phyloP scores from a whole-genome alignment of 2,113 vertebrate species.

The Sturnira hondurensis region DNA sequence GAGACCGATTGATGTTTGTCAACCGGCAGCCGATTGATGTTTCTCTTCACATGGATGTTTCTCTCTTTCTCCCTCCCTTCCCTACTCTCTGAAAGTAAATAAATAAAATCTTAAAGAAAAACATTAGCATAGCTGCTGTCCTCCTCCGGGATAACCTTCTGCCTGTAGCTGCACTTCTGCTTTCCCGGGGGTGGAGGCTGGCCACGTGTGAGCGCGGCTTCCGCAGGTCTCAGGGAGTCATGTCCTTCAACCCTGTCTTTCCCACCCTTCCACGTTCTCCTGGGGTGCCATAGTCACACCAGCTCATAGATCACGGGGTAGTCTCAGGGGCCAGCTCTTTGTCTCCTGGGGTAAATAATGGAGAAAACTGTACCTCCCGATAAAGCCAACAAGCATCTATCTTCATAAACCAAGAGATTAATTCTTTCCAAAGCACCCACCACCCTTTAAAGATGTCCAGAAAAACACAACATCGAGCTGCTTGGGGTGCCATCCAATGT shows the following conservation, averaged over 20 bases:
- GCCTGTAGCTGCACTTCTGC: too few relatives aligned
- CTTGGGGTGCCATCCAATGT: neutral
- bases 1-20: too few relatives aligned
- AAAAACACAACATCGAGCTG: conserved; percentile 3
- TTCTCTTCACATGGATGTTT: too few relatives aligned
- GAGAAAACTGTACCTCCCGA: neutral
- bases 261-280: neutral
- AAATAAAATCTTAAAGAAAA: too few relatives aligned
- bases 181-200: neutral
- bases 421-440: conserved; percentile 13
- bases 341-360: conserved; percentile 39
- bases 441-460: conserved; percentile 33
- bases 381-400: conserved; percentile 33
- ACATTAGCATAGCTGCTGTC: neutral
- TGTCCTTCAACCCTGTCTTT: neutral
- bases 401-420: conserved; percentile 33
- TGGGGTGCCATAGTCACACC: neutral
- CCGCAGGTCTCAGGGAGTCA: neutral
- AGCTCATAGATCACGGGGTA: conserved; percentile 3
- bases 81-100: too few relatives aligned
- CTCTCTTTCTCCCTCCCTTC: too few relatives aligned
- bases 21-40: too few relatives aligned
- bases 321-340: neutral
- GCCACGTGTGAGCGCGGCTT: neutral
- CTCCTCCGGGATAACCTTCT: neutral